These are phyloP conservation scores for Drosophila teissieri DNA, from an alignment of 1,140 invertebrate species.

Conservation along the genomic window DNA sequence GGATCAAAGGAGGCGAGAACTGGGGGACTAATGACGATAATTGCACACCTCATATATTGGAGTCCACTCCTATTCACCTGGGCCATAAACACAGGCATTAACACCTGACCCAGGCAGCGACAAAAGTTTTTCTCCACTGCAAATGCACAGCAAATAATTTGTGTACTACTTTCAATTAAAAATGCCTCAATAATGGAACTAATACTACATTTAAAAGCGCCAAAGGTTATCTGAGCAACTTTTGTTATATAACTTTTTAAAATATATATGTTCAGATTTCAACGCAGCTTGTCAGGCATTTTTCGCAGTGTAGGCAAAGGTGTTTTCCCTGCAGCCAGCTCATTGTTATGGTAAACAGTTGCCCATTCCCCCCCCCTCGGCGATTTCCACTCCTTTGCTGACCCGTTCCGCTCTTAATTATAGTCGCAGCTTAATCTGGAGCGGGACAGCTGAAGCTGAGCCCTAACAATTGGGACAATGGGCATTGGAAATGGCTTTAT, in stretches of 20 bases:
- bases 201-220: no score
- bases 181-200: no score
- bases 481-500: slow-evolving; percentile 30
- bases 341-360: slow-evolving; percentile 81
- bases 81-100: slow-evolving; percentile 79
- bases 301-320: slow-evolving; percentile 46
- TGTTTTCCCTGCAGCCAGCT: slow-evolving; percentile 63
- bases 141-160: slow-evolving; percentile 1
- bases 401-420: slow-evolving; percentile 64
- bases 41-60: slow-evolving; percentile 58
- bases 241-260: no score
- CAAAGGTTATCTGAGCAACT: no score
- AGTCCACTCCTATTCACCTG: slow-evolving; percentile 63
- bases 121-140: slow-evolving; percentile 34
- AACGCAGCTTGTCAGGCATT: neutral
- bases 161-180: no score
- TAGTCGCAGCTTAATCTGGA: slow-evolving; percentile 79
- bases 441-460: slow-evolving; percentile 63
- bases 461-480: slow-evolving; percentile 61
- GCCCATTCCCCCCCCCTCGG: slow-evolving; percentile 11
- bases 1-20: neutral
- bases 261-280: no score
- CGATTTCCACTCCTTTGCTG: slow-evolving; percentile 13
- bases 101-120: slow-evolving; percentile 68
- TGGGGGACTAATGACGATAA: slow-evolving; percentile 73